Evolutionary conservation across 2,888 invertebrate species (phyloP).

Genomic region (Brachyopa scutellaris): DNA sequence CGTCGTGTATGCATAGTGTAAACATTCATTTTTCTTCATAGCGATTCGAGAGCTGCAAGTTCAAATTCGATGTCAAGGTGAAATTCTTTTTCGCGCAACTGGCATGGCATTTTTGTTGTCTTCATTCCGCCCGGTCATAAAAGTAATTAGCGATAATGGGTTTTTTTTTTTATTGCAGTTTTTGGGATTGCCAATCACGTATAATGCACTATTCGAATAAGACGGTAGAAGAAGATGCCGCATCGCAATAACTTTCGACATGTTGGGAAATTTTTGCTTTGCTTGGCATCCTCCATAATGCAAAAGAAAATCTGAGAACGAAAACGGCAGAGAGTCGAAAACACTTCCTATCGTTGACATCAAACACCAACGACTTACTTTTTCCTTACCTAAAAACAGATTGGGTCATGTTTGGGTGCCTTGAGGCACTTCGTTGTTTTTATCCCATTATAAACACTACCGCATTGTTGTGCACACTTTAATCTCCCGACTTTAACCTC

Average conservation of each 20-base stretch:
- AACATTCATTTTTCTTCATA: constrained; percentile 9
- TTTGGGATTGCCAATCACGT: too few relatives aligned
- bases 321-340: too few relatives aligned
- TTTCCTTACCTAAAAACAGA: too few relatives aligned
- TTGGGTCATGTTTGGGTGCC: neutral
- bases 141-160: constrained; percentile 53
- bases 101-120: neutral
- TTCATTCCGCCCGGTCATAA: constrained; percentile 24
- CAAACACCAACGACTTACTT: too few relatives aligned
- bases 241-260: neutral
- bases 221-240: too few relatives aligned
- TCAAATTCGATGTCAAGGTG: constrained; percentile 67
- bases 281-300: neutral
- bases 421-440: constrained; percentile 21
- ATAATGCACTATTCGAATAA: too few relatives aligned
- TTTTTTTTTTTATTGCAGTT: constrained; percentile 34
- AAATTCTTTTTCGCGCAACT: constrained; percentile 35
- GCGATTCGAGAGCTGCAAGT: constrained; percentile 39
- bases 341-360: too few relatives aligned
- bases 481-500: constrained; percentile 2
- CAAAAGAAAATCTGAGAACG: too few relatives aligned
- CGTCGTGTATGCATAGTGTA: neutral
- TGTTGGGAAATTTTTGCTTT: constrained; percentile 14
- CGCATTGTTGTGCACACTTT: neutral
- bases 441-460: neutral